These are phyloP conservation scores for Brachypalpus laphriformis DNA, from an alignment of 2,888 invertebrate species.

Conservation along the genomic window DNA sequence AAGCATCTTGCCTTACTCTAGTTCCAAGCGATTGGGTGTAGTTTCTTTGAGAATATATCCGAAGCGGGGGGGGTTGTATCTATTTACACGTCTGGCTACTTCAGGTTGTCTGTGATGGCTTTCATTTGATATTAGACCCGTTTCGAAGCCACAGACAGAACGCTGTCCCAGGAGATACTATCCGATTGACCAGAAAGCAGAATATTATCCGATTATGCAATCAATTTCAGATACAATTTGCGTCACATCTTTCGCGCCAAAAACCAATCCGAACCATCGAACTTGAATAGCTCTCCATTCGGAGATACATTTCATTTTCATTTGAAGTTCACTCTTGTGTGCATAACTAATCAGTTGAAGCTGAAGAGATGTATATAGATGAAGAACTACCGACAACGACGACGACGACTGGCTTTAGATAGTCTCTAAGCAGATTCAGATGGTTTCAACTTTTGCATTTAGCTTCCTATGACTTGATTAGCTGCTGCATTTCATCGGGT, in stretches of 20 bases:
- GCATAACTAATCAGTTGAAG: constrained; percentile 23
- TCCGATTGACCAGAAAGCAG: too few relatives aligned
- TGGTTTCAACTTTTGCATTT: constrained; percentile 33
- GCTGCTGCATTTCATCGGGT: neutral
- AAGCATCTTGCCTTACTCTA: too few relatives aligned
- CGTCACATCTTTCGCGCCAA: constrained; percentile 37
- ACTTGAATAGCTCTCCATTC: constrained; percentile 13
- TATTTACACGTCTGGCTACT: too few relatives aligned
- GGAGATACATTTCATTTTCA: constrained; percentile 11
- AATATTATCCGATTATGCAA: constrained; percentile 47
- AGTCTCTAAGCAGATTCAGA: neutral
- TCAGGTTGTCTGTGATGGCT: too few relatives aligned
- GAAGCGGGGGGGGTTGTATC: too few relatives aligned
- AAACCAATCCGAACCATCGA: constrained; percentile 7
- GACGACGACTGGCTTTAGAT: neutral
- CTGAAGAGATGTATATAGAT: neutral
- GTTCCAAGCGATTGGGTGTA: too few relatives aligned
- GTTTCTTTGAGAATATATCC: too few relatives aligned
- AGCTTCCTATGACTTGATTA: constrained; percentile 5
- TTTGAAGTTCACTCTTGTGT: constrained; percentile 14
- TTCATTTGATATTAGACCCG: too few relatives aligned
- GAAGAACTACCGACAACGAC: neutral
- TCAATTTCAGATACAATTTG: constrained; percentile 14
- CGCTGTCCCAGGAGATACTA: too few relatives aligned
- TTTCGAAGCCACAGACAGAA: too few relatives aligned